These are phyloP conservation scores for Brachionus rubens DNA, from an alignment of 1,140 invertebrate genomes.

Conservation along the genomic window DNA sequence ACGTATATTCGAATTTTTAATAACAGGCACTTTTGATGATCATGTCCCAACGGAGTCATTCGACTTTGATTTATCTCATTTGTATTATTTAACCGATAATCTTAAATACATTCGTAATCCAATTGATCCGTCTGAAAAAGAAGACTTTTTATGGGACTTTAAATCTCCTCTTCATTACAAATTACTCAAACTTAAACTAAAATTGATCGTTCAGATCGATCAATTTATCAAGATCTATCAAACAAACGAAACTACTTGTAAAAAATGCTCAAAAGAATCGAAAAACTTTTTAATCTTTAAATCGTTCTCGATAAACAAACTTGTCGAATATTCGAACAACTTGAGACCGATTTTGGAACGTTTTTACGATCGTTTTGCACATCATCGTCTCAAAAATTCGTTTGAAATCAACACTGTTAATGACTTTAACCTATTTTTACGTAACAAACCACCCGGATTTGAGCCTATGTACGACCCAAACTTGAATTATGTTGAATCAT, in stretches of 20 bases:
- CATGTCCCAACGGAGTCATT: neutral
- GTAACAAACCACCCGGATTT: neutral
- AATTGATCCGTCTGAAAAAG: neutral
- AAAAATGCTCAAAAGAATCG: slow-evolving; percentile 5
- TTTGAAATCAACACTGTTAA: slow-evolving; percentile 18
- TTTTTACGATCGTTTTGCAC: neutral
- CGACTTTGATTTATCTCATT: neutral
- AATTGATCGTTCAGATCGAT: neutral
- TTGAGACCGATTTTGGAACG: neutral
- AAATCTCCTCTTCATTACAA: slow-evolving; percentile 2
- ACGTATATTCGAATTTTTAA: neutral
- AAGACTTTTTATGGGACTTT: neutral
- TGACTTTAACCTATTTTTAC: neutral
- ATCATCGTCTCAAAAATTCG: slow-evolving; percentile 18
- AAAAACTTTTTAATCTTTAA: neutral
- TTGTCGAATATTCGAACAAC: neutral
- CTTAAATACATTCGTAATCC: neutral
- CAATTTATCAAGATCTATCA: slow-evolving; percentile 7
- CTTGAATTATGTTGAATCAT: neutral
- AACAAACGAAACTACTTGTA: neutral
- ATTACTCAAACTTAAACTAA: slow-evolving; percentile 18
- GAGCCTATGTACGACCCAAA: neutral
- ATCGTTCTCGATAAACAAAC: neutral
- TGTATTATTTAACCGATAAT: neutral
- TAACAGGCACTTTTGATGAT: neutral